Base-by-base conservation (phyloP, 2,888 invertebrate genomes). In the Polydrusus cervinus region DNA sequence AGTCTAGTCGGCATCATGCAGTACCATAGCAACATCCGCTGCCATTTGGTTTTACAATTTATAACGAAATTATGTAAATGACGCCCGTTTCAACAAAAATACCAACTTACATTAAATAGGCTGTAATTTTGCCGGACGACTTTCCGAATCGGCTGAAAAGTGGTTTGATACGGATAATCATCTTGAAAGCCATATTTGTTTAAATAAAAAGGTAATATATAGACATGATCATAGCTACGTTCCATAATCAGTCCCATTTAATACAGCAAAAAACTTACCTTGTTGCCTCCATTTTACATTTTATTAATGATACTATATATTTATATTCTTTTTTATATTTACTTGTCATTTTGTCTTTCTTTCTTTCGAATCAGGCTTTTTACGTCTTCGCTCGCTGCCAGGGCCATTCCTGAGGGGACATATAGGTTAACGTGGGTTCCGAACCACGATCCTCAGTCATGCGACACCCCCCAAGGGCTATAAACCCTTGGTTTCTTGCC, bases 121-220 rank as follows among this genome's bases (percentile, higher is more conserved):
- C 47, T 64, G 74, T 74, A 74, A 69, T 69, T 74, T 74, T 65
- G 53, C 57, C 57, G 3, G 57, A 5, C 16, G 38, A 16, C 74
- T 69, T 62, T 69, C 68, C 51, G 74, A 74, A 74, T 68, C 68
- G 73, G 67, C 13, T 60, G 49, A 18, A 61, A 62, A 73, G 73
- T 62, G 73, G 73, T 73, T 70, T 68, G 61, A 68, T 73, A 73
- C 67, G 73, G 73, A 73, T 73, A 68, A 73, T 67, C 73, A 73
- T 73, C 73, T 73, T 30, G 68, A 68, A 73, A 73, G 62, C 62
- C 61, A 62, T 62, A 51, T 45, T 14, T 53, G 61, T 61, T 73
- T 53, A 53, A 62, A 67, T 67, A 73, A 67, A 73, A 72, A 30
- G 47, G 40, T 16, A 66, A 57, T 62, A 30, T 71, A 25, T n/a